A percentile compares a stretch with the other conserved stretches of the same genome.
These are phyloP conservation scores for Sebastes melanostomus DNA, from an alignment of 2,797 vertebrate species.

Conservation along the genomic window DNA sequence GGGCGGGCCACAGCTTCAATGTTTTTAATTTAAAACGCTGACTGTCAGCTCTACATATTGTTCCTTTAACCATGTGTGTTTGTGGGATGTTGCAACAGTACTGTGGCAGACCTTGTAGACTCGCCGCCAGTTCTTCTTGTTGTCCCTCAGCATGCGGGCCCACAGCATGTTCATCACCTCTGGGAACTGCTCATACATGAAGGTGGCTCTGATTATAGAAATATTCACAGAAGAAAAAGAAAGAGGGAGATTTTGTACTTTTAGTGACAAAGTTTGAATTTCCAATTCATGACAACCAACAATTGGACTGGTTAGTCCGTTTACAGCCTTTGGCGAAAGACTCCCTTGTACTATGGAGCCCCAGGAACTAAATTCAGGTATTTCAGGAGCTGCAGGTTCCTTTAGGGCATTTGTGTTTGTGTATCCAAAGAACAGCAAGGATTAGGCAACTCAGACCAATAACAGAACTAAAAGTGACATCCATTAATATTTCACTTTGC, in stretches of 20 bases:
- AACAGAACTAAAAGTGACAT: not conserved
- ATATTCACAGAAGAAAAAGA: constrained; percentile 23
- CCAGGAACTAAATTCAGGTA: not conserved
- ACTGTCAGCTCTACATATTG: too few species aligned
- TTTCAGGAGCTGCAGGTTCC: not conserved
- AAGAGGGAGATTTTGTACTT: not conserved
- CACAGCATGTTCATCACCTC: constrained; percentile 99
- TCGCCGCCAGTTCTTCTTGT: constrained; percentile 99
- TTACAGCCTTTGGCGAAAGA: not conserved
- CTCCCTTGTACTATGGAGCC: not conserved
- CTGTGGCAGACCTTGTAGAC: constrained; percentile 92
- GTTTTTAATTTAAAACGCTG: too few species aligned
- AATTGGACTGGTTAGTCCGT: not conserved
- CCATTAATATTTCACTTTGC: not conserved
- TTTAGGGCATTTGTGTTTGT: not conserved
- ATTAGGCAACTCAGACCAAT: not conserved
- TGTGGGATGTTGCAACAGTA: constrained; percentile 3
- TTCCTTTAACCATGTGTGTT: not conserved
- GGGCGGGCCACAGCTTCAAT: too few species aligned
- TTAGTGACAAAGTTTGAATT: not conserved
- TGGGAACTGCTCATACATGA: constrained; percentile 99
- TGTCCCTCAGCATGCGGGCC: constrained; percentile 97
- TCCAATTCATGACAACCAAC: not conserved
- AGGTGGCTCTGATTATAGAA: constrained; percentile 81
- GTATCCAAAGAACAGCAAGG: not conserved